Base-by-base conservation (phyloP, 2,888 invertebrate genomes). In the Morpho deidamia region DNA sequence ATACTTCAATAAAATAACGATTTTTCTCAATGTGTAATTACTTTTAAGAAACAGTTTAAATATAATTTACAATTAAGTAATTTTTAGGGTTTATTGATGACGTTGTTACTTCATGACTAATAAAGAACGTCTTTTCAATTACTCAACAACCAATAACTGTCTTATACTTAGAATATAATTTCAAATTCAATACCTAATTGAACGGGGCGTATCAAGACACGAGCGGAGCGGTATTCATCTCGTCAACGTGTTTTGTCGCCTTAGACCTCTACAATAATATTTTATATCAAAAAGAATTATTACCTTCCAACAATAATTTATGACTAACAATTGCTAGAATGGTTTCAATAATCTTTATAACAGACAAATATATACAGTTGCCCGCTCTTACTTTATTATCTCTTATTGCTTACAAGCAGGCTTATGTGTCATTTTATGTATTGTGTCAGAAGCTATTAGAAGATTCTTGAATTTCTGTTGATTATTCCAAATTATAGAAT, bases 141-240 rank as follows among this genome's bases (percentile, higher is more conserved):
- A 82, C 79, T 71, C 74, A 79, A 77, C 68, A 64, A 58, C 66
- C 57, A 60, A 61, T 61, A 64, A 60, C 63, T 65, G 60, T 59
- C 56, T 53, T 61, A 56, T 58, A 72, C 71, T 68, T 61, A 68
- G 68, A 74, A 72, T 76, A 81, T 83, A 75, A 84, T 84, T 85
- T 83, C 70, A 73, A 78, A 83, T 83, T 82, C 81, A 81, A 76
- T 74, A 72, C 71, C 74, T 82, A 78, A 83, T 81, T 76, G 72
- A 68, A 69, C 72, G 78, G 83, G 87, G 87, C 86, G 86, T 73
- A 72, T 62, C 73, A 63, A 61, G 67, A 78, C 85, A 85, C 84
- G 85, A 83, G 76, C 74, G 70, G 65, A 70, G 73, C 72, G 72
- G 74, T 66, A 71, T 78, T 75, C 78, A 69, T 74, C 80, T 78